Evolutionary conservation across 2,888 invertebrate species (phyloP), one percentile per base, ranked within the genome.

Genomic region (Bugulina stolonifera): DNA sequence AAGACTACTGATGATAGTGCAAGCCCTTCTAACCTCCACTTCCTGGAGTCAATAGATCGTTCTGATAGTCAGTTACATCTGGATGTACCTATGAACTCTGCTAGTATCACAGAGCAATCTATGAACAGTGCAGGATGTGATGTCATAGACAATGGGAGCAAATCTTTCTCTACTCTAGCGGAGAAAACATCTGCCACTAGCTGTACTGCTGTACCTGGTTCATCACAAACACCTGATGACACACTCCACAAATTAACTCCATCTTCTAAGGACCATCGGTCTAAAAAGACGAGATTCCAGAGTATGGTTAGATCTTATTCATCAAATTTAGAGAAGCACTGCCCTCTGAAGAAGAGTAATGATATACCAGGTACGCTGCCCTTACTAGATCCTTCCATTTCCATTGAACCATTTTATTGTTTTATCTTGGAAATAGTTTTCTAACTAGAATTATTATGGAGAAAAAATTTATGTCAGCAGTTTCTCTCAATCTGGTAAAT

Each of bases 1-100:
- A 64, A 64, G 27, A 64, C 64, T n/a, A 64, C 64, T 2, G 64
- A 64, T 3, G 32, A 32, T 32, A 64, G 64, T 64, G 64, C 22
- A 14, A 57, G 23, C 32, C 32, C 64, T 14, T 64, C 64, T 14
- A 5, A 32, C 5, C 32, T 27, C 27, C 29, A 64, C 32, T 25
- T 64, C 3, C 27, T 34, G 27, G 64, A 64, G 32, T 14, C 29
- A 32, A 5, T 25, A 64, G 32, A 34, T 14, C 3, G 10, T 32
- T 64, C 64, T 10, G 27, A 25, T 10, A 32, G 18, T 34, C 43
- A 43, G 43, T 5, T 43, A 18, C 10, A 10, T 43, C 43, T 43
- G 18, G 43, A 43, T 10, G 18, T 18, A 10, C 18, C 43, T 43
- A 10, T 43, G 43, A 43, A 43, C 10, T 43, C 5, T 43, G 43